Conservation (phyloP, 2,797 vertebrate genomes). For the Rhincodon typus region DNA sequence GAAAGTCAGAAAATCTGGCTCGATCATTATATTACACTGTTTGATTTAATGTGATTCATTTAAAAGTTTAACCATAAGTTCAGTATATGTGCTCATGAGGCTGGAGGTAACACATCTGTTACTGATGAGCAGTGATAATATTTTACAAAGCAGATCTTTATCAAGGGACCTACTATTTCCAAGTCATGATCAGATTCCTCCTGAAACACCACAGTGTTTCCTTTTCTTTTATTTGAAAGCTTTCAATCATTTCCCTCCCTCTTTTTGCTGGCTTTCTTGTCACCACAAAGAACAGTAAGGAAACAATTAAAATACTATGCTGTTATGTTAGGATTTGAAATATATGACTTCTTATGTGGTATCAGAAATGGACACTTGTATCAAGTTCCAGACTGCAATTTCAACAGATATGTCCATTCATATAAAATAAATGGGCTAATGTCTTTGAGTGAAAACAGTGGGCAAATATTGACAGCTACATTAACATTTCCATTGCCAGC, state of each 20-base stretch:
- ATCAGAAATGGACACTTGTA: background rate
- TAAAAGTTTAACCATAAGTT: background rate
- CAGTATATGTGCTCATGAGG: background rate
- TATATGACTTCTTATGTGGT: background rate
- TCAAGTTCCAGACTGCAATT: background rate
- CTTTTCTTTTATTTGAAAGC: background rate
- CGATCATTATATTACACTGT: background rate
- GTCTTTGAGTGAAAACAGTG: background rate
- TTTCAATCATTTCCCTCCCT: background rate
- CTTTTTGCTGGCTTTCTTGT: too few relatives aligned
- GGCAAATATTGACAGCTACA: background rate
- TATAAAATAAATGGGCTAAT: background rate
- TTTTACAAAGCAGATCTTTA: background rate
- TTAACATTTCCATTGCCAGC: background rate
- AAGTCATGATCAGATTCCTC: background rate
- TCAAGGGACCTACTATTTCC: background rate
- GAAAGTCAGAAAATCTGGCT: background rate
- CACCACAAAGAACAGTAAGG: background rate
- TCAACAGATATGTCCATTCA: background rate
- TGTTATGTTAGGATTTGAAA: background rate
- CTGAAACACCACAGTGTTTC: background rate
- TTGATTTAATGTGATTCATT: background rate
- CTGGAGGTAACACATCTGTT: slow-evolving; percentile 9
- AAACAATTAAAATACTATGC: background rate
- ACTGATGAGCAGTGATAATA: background rate